These are phyloP conservation scores for Stichodactyla helianthus DNA, from an alignment of 64 coral and sea anemone species.

Conservation along the genomic window DNA sequence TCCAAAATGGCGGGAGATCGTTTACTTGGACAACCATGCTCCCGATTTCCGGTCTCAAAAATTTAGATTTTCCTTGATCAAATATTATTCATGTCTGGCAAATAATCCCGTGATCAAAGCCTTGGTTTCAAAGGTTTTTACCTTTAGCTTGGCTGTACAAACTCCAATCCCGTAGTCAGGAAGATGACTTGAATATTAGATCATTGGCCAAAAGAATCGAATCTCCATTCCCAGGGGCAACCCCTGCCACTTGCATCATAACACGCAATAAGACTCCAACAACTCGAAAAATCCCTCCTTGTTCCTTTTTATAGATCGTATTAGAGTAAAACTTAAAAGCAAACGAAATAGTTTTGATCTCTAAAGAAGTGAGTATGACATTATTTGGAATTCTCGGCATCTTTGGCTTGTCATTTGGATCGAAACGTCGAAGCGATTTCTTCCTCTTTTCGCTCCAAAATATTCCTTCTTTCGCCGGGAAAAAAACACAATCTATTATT, in stretches of 20 bases:
- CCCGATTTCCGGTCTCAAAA: slow-evolving; percentile 17
- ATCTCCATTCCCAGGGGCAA: slow-evolving; percentile 9
- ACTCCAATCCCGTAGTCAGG: not conserved
- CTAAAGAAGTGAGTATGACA: not conserved
- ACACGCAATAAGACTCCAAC: not conserved
- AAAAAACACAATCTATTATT: not conserved
- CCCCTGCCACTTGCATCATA: slow-evolving; percentile 9
- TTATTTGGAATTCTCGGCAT: not conserved
- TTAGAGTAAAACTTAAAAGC: slow-evolving; percentile 3
- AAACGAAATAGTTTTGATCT: not conserved
- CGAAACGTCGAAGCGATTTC: not conserved
- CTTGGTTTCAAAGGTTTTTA: not conserved
- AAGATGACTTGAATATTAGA: slow-evolving; percentile 24
- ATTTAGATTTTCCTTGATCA: not conserved
- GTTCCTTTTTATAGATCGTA: not conserved
- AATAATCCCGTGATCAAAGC: slow-evolving; percentile 13
- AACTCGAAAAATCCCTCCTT: not conserved
- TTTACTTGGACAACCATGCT: not conserved
- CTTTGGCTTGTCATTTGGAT: not conserved
- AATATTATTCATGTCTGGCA: not conserved
- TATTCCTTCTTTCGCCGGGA: not conserved
- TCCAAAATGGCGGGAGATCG: slow-evolving; percentile 35
- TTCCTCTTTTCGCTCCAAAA: slow-evolving; percentile 1
- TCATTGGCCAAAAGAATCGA: not conserved
- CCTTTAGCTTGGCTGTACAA: not conserved